Conservation (phyloP, 1,140 invertebrate genomes). For the Pissodes strobi region DNA sequence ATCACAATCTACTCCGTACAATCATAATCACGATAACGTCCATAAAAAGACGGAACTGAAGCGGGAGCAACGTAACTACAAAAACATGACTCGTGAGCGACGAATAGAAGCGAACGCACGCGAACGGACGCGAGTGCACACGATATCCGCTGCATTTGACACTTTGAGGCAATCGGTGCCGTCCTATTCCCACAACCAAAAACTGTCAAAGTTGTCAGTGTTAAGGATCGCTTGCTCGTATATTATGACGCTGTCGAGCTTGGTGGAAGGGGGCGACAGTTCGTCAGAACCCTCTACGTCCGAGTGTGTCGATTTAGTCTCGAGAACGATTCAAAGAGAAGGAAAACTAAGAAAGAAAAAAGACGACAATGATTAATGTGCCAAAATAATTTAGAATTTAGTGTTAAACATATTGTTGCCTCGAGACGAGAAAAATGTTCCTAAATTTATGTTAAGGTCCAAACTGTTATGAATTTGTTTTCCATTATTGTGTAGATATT, state of each 20-base stretch:
- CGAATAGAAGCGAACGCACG: constrained; percentile 92
- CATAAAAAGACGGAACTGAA: constrained; percentile 46
- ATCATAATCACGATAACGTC: background rate
- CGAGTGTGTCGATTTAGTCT: constrained; percentile 82
- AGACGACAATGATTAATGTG: constrained; percentile 62
- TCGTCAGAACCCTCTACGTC: constrained; percentile 61
- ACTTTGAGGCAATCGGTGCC: constrained; percentile 82
- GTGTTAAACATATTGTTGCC: background rate
- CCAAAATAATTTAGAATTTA: background rate
- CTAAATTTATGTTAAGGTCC: constrained; percentile 5
- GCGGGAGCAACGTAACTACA: constrained; percentile 84
- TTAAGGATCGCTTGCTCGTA: constrained; percentile 89
- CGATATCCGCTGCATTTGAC: constrained; percentile 93
- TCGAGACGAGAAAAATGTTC: constrained; percentile 21
- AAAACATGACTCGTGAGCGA: constrained; percentile 91
- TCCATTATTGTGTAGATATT: too few species aligned
- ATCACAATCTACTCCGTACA: background rate
- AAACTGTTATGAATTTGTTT: background rate
- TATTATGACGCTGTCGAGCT: constrained; percentile 78
- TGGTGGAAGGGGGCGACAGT: constrained; percentile 57
- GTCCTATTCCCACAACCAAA: constrained; percentile 90
- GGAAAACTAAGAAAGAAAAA: constrained; percentile 86
- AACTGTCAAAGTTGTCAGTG: constrained; percentile 89
- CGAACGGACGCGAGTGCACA: constrained; percentile 90
- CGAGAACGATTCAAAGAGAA: constrained; percentile 88